These are phyloP conservation scores for Melanotaenia boesemani DNA, from an alignment of 2,797 vertebrate genomes.

Conservation along the genomic window DNA sequence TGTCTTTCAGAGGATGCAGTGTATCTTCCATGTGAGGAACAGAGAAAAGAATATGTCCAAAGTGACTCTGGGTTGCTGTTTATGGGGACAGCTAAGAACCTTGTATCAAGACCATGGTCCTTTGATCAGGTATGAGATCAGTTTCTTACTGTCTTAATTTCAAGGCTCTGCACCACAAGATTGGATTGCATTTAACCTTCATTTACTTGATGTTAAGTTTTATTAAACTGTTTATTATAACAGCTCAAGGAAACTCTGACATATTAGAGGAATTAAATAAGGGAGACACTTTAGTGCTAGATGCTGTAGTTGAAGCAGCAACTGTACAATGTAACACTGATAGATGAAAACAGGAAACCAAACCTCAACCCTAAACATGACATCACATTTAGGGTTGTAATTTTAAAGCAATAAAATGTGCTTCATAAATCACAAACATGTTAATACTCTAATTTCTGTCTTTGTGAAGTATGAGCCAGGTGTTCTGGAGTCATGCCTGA, in stretches of 20 bases:
- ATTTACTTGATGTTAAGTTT: not conserved
- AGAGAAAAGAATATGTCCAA: constrained; percentile 80
- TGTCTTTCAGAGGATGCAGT: constrained; percentile 78
- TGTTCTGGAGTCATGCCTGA: constrained; percentile 87
- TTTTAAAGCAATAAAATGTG: not conserved
- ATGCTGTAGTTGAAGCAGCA: not conserved
- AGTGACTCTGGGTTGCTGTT: constrained; percentile 80
- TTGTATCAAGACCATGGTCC: constrained; percentile 77
- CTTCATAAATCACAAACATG: not conserved
- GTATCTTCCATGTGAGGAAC: constrained; percentile 74
- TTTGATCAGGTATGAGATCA: constrained; percentile 79
- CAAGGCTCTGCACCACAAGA: not conserved
- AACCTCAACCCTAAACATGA: not conserved
- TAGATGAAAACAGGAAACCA: not conserved
- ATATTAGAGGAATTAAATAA: not conserved
- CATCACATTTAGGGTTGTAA: not conserved
- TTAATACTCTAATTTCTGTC: not conserved
- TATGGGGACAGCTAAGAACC: constrained; percentile 73
- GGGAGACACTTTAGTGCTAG: not conserved
- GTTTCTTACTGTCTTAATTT: not conserved
- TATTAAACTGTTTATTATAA: not conserved
- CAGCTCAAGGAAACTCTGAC: not conserved
- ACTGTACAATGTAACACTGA: not conserved
- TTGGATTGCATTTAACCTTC: not conserved
- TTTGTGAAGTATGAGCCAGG: constrained; percentile 87